A percentile compares a stretch with the other conserved stretches of the same genome.
Evolutionary conservation across 1,140 invertebrate species (phyloP).

Genomic region (Drosophila pseudoananassae): DNA sequence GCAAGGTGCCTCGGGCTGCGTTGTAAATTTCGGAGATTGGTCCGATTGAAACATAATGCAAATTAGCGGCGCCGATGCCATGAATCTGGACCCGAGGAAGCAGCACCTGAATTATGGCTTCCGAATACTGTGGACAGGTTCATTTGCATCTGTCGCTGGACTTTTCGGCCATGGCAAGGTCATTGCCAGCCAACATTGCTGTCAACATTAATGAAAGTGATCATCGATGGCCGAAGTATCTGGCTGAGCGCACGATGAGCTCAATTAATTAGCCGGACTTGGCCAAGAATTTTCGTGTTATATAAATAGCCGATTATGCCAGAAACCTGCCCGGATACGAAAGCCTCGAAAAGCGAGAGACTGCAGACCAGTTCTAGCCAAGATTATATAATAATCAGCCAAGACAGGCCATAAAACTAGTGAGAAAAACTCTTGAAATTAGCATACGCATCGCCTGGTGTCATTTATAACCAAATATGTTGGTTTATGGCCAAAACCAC

Average conservation of each 20-base stretch:
- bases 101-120: constrained; percentile 48
- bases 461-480: constrained; percentile 61
- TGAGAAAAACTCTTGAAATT: constrained; percentile 67
- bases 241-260: constrained; percentile 47
- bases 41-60: constrained; percentile 57
- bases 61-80: constrained; percentile 20
- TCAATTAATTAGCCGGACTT: constrained; percentile 65
- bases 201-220: constrained; percentile 70
- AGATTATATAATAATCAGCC: constrained; percentile 72
- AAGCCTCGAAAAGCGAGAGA: constrained; percentile 3
- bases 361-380: constrained; percentile 59
- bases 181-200: constrained; percentile 33
- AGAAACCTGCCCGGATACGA: constrained; percentile 60
- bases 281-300: constrained; percentile 56
- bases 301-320: constrained; percentile 75
- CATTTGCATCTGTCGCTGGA: constrained; percentile 60
- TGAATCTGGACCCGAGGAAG: constrained; percentile 34
- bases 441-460: constrained; percentile 63
- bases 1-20: constrained; percentile 1
- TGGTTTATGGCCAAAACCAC: constrained; percentile 28
- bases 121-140: constrained; percentile 22
- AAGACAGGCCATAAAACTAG: constrained; percentile 59
- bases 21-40: constrained; percentile 33
- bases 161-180: constrained; percentile 56
- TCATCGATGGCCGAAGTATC: constrained; percentile 9